Evolutionary conservation across 2,113 vertebrate species (phyloP), one percentile per base, ranked within the genome.

Genomic region (Globicephala melas): DNA sequence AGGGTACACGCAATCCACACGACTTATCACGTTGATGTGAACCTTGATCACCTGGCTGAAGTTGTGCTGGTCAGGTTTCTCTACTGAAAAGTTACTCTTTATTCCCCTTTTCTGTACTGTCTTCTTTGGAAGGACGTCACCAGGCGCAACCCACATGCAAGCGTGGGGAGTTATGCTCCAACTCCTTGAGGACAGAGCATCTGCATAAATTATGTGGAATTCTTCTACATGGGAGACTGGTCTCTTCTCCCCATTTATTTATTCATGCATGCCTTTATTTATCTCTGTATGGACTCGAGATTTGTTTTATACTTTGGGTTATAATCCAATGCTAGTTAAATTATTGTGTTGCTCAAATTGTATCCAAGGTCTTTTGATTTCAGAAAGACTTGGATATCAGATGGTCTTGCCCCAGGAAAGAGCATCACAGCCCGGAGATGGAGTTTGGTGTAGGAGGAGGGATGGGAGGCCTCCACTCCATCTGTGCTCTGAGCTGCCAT

Each of bases 271-370:
- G 80, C 17, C 67, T 79, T 90, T 87, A 26, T 65, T 90, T 90
- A 87, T 73, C 63, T 93, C 63, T 77, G 68, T 68, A 5, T 63
- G 26, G 82, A 62, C 28, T 94, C 70, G n/a, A 60, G 58, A 68
- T 67, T 89, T 96, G 53, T 95, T 88, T 94, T 68, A 65, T 93
- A 41, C 25, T 68, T 73, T 62, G 70, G 60, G 36, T 71, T 87
- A 60, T 58, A 68, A 87, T 47, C n/a, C 21, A 67, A 47, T 41
- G 15, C 33, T 47, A 7, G 93, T 76, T 92, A 70, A 67, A 63
- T 87, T 84, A 73, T 74, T 86, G 74, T 86, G 26, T 63, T 70
- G 20, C 17, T 93, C 10, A 58, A n/a, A 83, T 58, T 50, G 9
- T 65, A 62, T 71, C 10, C 76, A 74, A 53, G 55, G 28, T 8